Evolutionary conservation across 2,797 vertebrate species (phyloP), one percentile per base, ranked within the genome.

Genomic region (Tapirus indicus): DNA sequence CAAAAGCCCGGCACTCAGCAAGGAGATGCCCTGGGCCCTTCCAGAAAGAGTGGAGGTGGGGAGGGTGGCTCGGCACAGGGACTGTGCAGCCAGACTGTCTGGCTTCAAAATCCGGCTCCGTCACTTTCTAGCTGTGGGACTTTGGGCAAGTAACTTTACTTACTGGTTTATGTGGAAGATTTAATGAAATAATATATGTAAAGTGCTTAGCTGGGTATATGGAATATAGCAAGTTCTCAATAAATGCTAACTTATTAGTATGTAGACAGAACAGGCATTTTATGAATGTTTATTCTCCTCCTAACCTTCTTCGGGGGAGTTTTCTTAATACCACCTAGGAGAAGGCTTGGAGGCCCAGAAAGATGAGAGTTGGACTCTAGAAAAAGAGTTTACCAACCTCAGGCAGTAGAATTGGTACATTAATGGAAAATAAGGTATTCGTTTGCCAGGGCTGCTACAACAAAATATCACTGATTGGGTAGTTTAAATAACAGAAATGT

Each of bases 41-140:
- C 49, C 68, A 86, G 49, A n/a, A 32, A 41, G 27, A 29, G 21
- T 6, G 2, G 14, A 21, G 66, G 74, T 71, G 0, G 18, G 27
- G 1, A 0, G 7, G 44, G 54, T 14, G 38, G 32, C 25, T 18
- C 0, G 7, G 32, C n/a, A 21, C 0, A n/a, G 16, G 8, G 5
- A 44, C 49, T 41, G 38, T 41, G 38, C 4, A 10, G 13, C 32
- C 38, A 32, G 20, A 16, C 10, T 10, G 14, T 27, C 21, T 60
- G 9, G 13, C 62, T 89, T 58, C 44, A 25, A 25, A 16, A 29
- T 11, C 64, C 56, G 27, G 27, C 18, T 58, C 58, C 20, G 9
- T 58, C n/a, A 58, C 60, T 49, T 69, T 58, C 75, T 25, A 49
- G 64, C 66, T 47, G 13, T 27, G 68, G 23, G 52, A 25, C 21